Evolutionary conservation across 2,888 invertebrate species (phyloP).

Genomic region (Drosophila aldrichi): DNA sequence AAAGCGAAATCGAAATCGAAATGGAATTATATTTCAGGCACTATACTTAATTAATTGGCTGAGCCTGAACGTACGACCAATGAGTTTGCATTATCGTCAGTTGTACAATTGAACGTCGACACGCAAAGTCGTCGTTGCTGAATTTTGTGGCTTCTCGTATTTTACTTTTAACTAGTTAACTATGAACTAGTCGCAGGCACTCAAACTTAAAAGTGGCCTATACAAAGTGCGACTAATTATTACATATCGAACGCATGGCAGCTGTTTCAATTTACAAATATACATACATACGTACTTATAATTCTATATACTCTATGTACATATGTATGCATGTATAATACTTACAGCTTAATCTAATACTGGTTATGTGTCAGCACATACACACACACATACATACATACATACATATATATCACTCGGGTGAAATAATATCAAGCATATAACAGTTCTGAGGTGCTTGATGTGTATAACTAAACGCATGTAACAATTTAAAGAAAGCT

Average conservation of each 20-base stretch:
- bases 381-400: background rate
- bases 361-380: conserved; percentile 15
- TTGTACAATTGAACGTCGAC: conserved; percentile 68
- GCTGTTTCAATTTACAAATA: conserved; percentile 12
- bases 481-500: background rate
- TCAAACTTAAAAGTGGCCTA: conserved; percentile 28
- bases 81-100: conserved; percentile 75
- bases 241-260: conserved; percentile 1
- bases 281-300: conserved; percentile 11
- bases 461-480: background rate
- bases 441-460: background rate
- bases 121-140: conserved; percentile 64
- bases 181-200: conserved; percentile 28
- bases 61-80: conserved; percentile 52
- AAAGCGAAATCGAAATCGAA: conserved; percentile 45
- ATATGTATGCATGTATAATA: background rate
- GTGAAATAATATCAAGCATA: background rate
- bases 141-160: conserved; percentile 23
- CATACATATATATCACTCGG: background rate
- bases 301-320: background rate
- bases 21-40: conserved; percentile 62
- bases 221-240: conserved; percentile 38
- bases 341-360: conserved; percentile 11
- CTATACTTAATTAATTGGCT: conserved; percentile 72
- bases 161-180: conserved; percentile 35